A percentile compares a stretch with the other conserved stretches of the same genome.
These are phyloP conservation scores for Ormyrus thymus DNA, from an alignment of 2,888 invertebrate species.

Conservation along the genomic window DNA sequence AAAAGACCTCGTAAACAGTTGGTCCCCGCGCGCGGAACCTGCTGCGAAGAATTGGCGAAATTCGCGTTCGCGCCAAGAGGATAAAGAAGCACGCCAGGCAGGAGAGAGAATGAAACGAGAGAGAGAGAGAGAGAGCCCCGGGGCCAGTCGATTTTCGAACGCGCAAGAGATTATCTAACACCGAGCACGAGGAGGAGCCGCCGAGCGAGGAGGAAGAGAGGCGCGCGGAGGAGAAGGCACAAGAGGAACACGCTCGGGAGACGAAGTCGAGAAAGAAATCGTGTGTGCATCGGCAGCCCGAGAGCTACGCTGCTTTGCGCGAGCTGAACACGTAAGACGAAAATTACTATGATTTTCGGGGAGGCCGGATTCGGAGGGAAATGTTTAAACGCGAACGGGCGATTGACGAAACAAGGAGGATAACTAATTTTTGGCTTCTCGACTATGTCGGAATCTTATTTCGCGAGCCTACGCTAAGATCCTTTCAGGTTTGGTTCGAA, in stretches of 20 bases:
- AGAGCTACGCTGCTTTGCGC: background rate
- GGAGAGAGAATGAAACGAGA: conserved; percentile 29
- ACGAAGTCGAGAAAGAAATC: no score
- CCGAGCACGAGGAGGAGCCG: conserved; percentile 56
- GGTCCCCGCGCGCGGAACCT: background rate
- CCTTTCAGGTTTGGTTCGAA: no score
- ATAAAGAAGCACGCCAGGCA: conserved; percentile 1
- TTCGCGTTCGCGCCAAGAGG: background rate
- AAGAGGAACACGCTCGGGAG: no score
- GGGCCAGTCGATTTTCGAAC: conserved; percentile 64
- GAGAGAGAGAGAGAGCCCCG: conserved; percentile 44
- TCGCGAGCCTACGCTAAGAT: no score
- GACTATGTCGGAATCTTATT: no score
- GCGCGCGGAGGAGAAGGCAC: conserved; percentile 12
- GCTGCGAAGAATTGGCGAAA: conserved; percentile 11
- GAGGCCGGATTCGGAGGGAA: conserved; percentile 8
- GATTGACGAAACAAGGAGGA: background rate
- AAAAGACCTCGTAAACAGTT: conserved; percentile 32
- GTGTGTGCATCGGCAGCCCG: background rate
- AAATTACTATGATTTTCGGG: conserved; percentile 47
- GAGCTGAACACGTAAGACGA: conserved; percentile 9
- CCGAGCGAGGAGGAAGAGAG: conserved; percentile 28
- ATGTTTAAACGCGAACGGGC: background rate
- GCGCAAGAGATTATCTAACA: conserved; percentile 70
- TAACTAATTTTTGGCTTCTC: no score